Conservation (phyloP, 1,140 invertebrate genomes). For the Gyrodactylus bullatarudis region DNA sequence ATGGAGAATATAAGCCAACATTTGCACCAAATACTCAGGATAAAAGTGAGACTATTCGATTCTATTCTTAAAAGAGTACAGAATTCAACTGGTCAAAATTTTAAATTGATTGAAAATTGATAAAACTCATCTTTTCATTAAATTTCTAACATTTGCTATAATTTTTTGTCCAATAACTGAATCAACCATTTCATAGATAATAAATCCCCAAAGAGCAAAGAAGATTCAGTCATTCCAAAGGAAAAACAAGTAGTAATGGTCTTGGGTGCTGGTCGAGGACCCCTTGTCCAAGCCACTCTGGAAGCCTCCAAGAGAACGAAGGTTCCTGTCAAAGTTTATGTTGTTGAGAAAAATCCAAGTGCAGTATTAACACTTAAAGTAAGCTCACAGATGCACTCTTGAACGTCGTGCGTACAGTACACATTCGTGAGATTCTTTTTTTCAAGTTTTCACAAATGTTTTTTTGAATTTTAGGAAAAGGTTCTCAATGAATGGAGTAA, state of each 20-base stretch:
- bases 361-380: constrained; percentile 43
- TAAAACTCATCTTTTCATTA: too few species aligned
- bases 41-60: too few species aligned
- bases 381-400: background rate
- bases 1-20: too few species aligned
- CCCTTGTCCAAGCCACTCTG: constrained; percentile 45
- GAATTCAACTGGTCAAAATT: too few species aligned
- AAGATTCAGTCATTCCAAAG: background rate
- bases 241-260: constrained; percentile 14
- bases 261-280: constrained; percentile 49
- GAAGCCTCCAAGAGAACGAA: constrained; percentile 36
- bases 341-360: constrained; percentile 89
- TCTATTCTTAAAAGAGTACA: too few species aligned
- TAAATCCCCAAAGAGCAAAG: background rate
- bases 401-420: too few species aligned
- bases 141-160: too few species aligned
- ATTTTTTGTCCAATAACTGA: background rate
- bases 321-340: constrained; percentile 34
- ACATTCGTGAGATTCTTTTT: too few species aligned
- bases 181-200: background rate
- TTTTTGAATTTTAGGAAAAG: too few species aligned
- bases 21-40: too few species aligned
- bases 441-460: too few species aligned
- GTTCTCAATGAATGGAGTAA: background rate
- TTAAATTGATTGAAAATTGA: too few species aligned